phyloP scores from a whole-genome alignment of 53 echinoderm and acorn worm genomes.

The Glandiceps talaboti region DNA sequence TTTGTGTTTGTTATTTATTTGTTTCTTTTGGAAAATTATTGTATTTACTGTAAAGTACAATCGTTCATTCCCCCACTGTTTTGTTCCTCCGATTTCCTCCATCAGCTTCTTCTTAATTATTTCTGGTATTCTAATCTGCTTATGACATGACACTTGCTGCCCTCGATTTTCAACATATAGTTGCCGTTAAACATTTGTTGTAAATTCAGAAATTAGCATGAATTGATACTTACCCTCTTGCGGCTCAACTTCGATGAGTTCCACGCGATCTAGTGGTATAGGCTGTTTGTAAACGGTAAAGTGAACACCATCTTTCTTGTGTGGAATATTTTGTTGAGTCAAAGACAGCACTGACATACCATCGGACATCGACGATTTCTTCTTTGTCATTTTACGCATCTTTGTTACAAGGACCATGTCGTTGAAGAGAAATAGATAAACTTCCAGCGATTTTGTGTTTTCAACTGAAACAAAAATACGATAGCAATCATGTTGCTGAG shows the following conservation, averaged over 20 bases:
- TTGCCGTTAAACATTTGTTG: too few species aligned
- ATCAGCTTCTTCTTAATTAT: too few species aligned
- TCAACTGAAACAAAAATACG: conserved; percentile 58
- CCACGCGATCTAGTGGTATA: conserved; percentile 75
- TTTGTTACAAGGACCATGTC: conserved; percentile 82
- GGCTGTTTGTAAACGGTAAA: conserved; percentile 65
- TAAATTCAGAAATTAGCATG: too few species aligned
- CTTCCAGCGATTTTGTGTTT: conserved; percentile 55
- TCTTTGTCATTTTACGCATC: conserved; percentile 41
- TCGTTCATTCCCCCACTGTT: too few species aligned
- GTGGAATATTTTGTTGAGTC: conserved; percentile 37
- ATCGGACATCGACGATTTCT: conserved; percentile 38
- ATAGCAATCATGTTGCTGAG: too few species aligned
- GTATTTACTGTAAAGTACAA: too few species aligned
- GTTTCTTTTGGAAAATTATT: too few species aligned
- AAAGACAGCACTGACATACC: conserved; percentile 14
- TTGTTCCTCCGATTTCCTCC: too few species aligned
- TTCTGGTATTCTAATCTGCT: too few species aligned
- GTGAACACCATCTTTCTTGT: conserved; percentile 43
- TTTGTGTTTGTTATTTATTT: too few species aligned
- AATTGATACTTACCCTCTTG: conserved; percentile 18
- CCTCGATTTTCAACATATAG: too few species aligned
- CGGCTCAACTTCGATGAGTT: conserved; percentile 54
- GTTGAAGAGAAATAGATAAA: conserved; percentile 83
- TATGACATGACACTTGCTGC: too few species aligned